Evolutionary conservation across 2,888 invertebrate species (phyloP).

Genomic region (Ectobius pallidus): DNA sequence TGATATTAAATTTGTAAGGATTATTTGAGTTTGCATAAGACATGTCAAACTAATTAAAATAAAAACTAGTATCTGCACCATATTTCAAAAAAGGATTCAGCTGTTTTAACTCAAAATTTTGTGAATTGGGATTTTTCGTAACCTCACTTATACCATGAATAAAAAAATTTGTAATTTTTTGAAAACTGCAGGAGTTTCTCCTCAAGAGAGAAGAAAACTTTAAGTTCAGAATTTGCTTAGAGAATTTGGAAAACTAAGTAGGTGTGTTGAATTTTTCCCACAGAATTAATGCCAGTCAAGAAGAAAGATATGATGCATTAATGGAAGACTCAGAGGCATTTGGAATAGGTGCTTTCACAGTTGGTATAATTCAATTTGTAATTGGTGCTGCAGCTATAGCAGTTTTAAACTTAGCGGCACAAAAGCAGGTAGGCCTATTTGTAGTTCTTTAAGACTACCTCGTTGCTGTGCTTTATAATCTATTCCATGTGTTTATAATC

Average conservation of each 20-base stretch:
- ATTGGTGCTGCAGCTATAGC: constrained; percentile 26
- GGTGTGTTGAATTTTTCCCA: neutral
- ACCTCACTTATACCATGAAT: too few relatives aligned
- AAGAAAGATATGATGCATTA: constrained; percentile 35
- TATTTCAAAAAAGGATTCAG: too few relatives aligned
- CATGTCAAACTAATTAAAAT: too few relatives aligned
- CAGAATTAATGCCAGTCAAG: constrained; percentile 36
- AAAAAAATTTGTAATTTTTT: too few relatives aligned
- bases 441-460: neutral
- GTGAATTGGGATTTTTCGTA: too few relatives aligned
- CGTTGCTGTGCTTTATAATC: neutral
- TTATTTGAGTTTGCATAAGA: too few relatives aligned
- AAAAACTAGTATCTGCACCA: too few relatives aligned
- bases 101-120: too few relatives aligned
- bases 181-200: too few relatives aligned
- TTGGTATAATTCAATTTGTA: constrained; percentile 31
- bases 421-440: constrained; percentile 51
- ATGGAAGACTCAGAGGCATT: constrained; percentile 38
- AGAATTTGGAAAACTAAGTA: too few relatives aligned
- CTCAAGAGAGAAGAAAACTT: too few relatives aligned
- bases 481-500: neutral
- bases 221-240: too few relatives aligned
- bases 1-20: neutral
- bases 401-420: constrained; percentile 35
- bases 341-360: constrained; percentile 27